These are phyloP conservation scores for Coilia nasus DNA, from an alignment of 2,797 vertebrate genomes.

Conservation along the genomic window DNA sequence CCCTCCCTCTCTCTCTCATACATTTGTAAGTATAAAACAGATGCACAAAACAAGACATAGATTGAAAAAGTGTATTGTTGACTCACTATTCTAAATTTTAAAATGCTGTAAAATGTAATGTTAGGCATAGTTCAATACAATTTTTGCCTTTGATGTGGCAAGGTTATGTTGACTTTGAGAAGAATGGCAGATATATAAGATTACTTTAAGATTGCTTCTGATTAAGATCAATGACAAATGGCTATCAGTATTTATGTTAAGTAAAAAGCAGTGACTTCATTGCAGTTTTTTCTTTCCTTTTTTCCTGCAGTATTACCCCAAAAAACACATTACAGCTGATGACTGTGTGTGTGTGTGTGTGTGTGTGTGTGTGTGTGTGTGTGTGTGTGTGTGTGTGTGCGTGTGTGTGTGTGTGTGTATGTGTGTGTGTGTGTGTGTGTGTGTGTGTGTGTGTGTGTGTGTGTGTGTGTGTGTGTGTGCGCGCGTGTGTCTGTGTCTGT, in stretches of 20 bases:
- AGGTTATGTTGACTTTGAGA: background rate
- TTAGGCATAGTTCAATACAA: background rate
- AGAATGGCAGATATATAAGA: background rate
- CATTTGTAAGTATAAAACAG: background rate
- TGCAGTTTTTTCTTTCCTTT: background rate
- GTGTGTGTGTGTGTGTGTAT: background rate
- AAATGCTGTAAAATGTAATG: background rate
- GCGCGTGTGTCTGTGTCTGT: background rate
- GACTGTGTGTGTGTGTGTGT: constrained; percentile 23
- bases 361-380: background rate
- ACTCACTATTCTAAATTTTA: background rate
- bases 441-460: background rate
- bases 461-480: background rate
- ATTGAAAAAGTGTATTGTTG: too few species aligned
- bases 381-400: background rate
- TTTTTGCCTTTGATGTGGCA: background rate
- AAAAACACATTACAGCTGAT: constrained; percentile 48
- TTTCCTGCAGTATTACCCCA: too few species aligned
- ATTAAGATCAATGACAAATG: background rate
- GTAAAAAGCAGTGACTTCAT: constrained; percentile 38
- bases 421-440: background rate
- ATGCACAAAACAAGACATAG: background rate
- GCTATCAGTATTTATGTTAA: background rate
- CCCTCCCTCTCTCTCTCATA: background rate
- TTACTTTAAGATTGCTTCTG: background rate